Evolutionary conservation across 1,140 invertebrate genomes (phyloP).

Genomic region (Goniozus legneri): DNA sequence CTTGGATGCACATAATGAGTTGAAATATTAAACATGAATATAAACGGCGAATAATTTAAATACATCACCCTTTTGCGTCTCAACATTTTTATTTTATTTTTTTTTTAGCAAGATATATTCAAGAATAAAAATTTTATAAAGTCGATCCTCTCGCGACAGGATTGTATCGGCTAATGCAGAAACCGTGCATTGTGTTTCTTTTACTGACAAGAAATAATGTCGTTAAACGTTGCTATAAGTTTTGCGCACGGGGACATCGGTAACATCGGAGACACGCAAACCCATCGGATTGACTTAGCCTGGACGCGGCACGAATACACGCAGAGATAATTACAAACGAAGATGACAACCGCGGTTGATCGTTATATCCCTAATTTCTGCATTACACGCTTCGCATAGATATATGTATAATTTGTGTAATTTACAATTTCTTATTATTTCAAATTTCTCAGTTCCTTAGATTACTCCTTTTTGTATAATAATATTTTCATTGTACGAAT

Average conservation of each 20-base stretch:
- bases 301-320: too few relatives aligned
- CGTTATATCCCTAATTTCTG: too few relatives aligned
- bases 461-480: too few relatives aligned
- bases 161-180: neutral
- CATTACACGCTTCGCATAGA: too few relatives aligned
- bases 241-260: constrained; percentile 23
- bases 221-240: neutral
- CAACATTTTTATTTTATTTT: constrained; percentile 27
- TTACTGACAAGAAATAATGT: constrained; percentile 8
- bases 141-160: too few relatives aligned
- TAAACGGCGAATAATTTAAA: neutral
- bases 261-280: constrained; percentile 27
- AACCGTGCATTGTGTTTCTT: neutral
- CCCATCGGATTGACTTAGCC: too few relatives aligned
- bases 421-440: too few relatives aligned
- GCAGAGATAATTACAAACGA: too few relatives aligned
- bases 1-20: neutral
- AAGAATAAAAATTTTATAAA: neutral
- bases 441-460: too few relatives aligned
- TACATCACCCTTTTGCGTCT: constrained; percentile 34
- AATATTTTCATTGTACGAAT: too few relatives aligned
- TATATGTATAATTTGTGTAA: too few relatives aligned
- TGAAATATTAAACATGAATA: constrained; percentile 1
- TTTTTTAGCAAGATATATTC: neutral
- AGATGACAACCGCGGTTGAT: too few relatives aligned